These are phyloP conservation scores for Eulemur mongoz DNA, from an alignment of 2,797 vertebrate genomes.

Conservation along the genomic window DNA sequence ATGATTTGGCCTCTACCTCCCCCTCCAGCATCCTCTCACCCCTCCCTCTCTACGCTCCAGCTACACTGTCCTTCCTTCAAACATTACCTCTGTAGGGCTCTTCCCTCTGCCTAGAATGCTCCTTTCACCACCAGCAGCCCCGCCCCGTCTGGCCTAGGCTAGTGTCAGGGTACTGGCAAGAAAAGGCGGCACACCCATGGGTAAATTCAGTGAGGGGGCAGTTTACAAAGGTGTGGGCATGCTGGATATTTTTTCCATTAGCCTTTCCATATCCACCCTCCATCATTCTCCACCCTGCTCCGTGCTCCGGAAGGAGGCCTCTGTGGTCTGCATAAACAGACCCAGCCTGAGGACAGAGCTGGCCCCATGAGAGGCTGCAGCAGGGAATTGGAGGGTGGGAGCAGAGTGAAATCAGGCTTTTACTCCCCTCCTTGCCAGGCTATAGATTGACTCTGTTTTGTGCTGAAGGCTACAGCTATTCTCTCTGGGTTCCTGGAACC, in stretches of 20 bases:
- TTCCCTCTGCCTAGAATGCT: not conserved
- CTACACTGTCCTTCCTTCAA: not conserved
- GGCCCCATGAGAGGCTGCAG: not conserved
- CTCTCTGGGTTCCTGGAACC: not conserved
- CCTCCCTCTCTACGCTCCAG: not conserved
- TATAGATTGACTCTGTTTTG: not conserved
- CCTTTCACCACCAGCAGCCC: not conserved
- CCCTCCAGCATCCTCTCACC: not conserved
- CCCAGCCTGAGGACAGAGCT: too few relatives aligned
- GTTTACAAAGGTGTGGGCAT: not conserved
- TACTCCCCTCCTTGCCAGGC: not conserved
- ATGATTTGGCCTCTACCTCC: not conserved
- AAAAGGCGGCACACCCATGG: not conserved
- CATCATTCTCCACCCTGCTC: not conserved
- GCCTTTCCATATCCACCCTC: not conserved
- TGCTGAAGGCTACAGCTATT: not conserved
- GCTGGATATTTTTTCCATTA: not conserved
- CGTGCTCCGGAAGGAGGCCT: not conserved
- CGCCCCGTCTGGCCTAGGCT: not conserved
- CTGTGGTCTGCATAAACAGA: not conserved
- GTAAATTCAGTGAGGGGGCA: not conserved
- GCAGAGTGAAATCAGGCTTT: not conserved
- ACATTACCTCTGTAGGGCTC: not conserved
- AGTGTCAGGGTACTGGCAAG: not conserved
- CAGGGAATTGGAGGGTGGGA: not conserved